phyloP scores from a whole-genome alignment of 2,888 invertebrate genomes.

The Frankliniella intonsa region DNA sequence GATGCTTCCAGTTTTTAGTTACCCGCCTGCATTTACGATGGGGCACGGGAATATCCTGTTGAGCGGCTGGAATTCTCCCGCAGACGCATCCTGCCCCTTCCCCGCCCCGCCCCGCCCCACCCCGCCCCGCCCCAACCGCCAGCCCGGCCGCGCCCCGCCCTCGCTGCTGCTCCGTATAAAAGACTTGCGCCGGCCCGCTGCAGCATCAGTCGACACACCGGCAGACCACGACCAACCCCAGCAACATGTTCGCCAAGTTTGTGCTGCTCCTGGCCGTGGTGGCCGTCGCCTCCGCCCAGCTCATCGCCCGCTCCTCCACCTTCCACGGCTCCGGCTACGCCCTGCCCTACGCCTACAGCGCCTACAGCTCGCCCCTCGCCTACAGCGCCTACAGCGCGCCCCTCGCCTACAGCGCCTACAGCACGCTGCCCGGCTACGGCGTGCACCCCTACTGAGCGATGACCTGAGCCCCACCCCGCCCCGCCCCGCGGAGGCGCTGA shows the following conservation, averaged over 20 bases:
- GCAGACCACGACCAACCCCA: constrained; percentile 14
- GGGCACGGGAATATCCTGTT: too few species aligned
- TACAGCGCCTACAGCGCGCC: constrained; percentile 14
- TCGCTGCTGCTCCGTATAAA: background rate
- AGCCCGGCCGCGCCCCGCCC: background rate
- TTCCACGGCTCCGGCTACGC: constrained; percentile 14
- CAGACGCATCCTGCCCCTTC: background rate
- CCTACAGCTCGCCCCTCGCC: constrained; percentile 2
- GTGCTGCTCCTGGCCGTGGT: constrained; percentile 9
- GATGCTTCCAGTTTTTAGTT: too few species aligned
- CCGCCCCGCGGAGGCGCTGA: background rate
- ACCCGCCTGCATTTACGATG: too few species aligned
- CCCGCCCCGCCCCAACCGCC: background rate
- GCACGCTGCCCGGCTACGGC: constrained; percentile 12
- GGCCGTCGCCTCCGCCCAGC: constrained; percentile 18
- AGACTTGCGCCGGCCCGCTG: background rate
- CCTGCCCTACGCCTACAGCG: constrained; percentile 23
- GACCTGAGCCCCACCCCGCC: background rate
- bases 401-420: background rate
- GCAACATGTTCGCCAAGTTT: background rate
- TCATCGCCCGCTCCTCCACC: constrained; percentile 21
- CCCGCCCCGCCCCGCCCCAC: background rate
- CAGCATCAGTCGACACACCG: constrained; percentile 4
- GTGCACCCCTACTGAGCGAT: constrained; percentile 8
- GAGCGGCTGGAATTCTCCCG: too few species aligned